phyloP scores from a whole-genome alignment of 2,797 vertebrate species.

The Micropoecilia bifurca region DNA sequence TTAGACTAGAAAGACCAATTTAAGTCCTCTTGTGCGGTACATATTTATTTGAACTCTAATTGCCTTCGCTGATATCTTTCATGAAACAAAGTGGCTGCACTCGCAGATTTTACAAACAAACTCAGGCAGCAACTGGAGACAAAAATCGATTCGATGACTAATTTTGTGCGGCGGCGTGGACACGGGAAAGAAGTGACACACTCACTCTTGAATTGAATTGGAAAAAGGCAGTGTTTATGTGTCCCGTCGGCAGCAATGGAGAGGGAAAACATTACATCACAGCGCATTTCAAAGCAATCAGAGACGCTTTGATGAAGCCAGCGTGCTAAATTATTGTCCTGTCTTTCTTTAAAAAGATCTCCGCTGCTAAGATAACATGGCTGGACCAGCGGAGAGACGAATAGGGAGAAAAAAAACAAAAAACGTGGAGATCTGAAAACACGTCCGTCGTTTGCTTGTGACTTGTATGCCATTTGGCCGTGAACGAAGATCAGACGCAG shows the following conservation, averaged over 20 bases:
- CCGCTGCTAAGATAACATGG: constrained; percentile 49
- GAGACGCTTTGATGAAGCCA: constrained; percentile 54
- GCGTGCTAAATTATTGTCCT: constrained; percentile 52
- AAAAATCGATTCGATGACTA: constrained; percentile 27
- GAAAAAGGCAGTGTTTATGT: constrained; percentile 30
- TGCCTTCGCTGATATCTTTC: background rate
- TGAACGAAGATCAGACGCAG: constrained; percentile 24
- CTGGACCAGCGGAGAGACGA: background rate
- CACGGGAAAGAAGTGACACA: constrained; percentile 25
- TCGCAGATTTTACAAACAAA: constrained; percentile 14
- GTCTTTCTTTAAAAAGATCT: constrained; percentile 46
- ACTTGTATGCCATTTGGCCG: constrained; percentile 9
- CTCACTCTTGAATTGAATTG: constrained; percentile 25
- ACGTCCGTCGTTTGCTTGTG: constrained; percentile 17
- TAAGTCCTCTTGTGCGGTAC: background rate
- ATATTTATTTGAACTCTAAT: background rate
- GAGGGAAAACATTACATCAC: constrained; percentile 32
- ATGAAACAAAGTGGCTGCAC: constrained; percentile 19
- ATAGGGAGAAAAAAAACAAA: too few species aligned
- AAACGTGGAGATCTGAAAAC: constrained; percentile 3
- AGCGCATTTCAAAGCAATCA: constrained; percentile 60
- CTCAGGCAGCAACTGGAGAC: constrained; percentile 36
- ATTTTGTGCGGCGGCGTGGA: constrained; percentile 32
- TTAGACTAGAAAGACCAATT: background rate
- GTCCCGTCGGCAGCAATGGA: constrained; percentile 22